Evolutionary conservation across 92 coral and sea anemone species (phyloP).

Genomic region (Porites divaricata): DNA sequence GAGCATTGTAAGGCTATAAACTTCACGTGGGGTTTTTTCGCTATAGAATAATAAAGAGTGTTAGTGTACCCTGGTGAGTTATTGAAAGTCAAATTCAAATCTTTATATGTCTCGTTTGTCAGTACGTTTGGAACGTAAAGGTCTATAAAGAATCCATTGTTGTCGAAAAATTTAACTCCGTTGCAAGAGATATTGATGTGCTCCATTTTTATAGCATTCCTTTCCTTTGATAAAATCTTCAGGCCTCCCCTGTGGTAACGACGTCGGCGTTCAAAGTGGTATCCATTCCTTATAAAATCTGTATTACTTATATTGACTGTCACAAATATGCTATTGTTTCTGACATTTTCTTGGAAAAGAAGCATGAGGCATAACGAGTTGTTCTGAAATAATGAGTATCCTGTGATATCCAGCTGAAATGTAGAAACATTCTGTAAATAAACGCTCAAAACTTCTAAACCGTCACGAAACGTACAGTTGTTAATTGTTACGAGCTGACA

Average conservation of each 20-base stretch:
- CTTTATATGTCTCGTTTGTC: constrained; percentile 3
- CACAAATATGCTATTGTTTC: not conserved
- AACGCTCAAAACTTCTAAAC: not conserved
- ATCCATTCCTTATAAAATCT: not conserved
- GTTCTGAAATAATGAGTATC: constrained; percentile 6
- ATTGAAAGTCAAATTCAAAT: not conserved
- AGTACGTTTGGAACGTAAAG: constrained; percentile 13
- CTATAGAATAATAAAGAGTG: not conserved
- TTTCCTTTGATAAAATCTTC: not conserved
- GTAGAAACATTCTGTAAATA: not conserved
- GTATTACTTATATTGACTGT: not conserved
- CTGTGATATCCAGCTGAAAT: constrained; percentile 9
- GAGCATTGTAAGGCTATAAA: not conserved
- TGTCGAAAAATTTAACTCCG: not conserved
- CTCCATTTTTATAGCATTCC: not conserved
- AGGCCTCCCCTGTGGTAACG: not conserved
- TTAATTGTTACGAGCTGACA: not conserved
- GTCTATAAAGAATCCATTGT: constrained; percentile 10
- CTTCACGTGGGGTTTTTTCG: not conserved
- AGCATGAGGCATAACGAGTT: constrained; percentile 3
- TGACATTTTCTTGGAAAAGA: not conserved
- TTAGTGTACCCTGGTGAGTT: too few species aligned
- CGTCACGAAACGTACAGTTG: constrained; percentile 13
- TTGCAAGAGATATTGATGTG: not conserved
- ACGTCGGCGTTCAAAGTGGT: not conserved